Evolutionary conservation across 1,140 invertebrate genomes (phyloP).

Genomic region (Drosophila varians): DNA sequence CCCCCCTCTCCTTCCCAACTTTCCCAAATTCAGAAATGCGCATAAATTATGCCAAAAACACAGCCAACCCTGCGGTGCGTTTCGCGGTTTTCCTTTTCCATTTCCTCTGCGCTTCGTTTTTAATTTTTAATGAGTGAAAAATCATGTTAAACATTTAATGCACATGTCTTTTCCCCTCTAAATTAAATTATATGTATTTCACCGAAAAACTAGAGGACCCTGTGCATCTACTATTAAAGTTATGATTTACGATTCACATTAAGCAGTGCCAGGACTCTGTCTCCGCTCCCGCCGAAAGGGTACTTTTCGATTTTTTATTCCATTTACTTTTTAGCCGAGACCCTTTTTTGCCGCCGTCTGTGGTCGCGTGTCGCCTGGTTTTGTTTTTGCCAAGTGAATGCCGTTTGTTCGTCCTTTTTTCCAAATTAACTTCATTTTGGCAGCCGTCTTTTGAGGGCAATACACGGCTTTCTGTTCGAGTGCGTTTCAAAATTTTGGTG

Average conservation of each 20-base stretch:
- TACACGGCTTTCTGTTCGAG: background rate
- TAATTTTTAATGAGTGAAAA: slow-evolving; percentile 78
- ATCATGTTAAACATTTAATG: slow-evolving; percentile 78
- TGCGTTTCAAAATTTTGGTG: slow-evolving; percentile 33
- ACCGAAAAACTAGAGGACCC: background rate
- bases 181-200: slow-evolving; percentile 9
- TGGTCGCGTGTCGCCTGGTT: slow-evolving; percentile 49
- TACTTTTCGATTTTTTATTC: slow-evolving; percentile 1
- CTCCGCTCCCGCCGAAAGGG: slow-evolving; percentile 1
- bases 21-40: slow-evolving; percentile 35
- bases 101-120: slow-evolving; percentile 16
- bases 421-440: slow-evolving; percentile 22
- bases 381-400: slow-evolving; percentile 55
- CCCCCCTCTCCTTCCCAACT: too few species aligned
- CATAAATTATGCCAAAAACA: slow-evolving; percentile 81
- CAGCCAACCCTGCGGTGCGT: slow-evolving; percentile 41
- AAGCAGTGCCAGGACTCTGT: slow-evolving; percentile 11
- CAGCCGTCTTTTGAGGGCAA: slow-evolving; percentile 1
- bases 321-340: slow-evolving; percentile 51
- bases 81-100: slow-evolving; percentile 40
- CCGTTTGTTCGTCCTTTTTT: slow-evolving; percentile 25
- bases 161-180: slow-evolving; percentile 49
- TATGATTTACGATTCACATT: background rate
- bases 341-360: slow-evolving; percentile 24
- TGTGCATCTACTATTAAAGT: background rate